Base-by-base conservation (phyloP, 2,888 invertebrate species). In the Drosophila colorata region DNA sequence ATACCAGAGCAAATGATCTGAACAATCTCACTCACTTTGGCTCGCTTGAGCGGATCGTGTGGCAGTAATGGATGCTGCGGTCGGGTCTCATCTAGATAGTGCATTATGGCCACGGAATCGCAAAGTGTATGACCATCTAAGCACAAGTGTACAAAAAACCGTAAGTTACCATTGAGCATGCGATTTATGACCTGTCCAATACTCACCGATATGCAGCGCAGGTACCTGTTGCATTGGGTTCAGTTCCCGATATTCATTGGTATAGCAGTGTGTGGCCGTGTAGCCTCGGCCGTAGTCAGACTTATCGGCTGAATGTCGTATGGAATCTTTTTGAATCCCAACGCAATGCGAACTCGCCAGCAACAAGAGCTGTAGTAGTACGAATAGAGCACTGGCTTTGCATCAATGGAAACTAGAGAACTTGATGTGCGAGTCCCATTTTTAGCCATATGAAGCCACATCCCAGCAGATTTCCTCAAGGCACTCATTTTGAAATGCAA, bases 181-280 rank as follows among this genome's bases (percentile, higher is more conserved):
- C 0, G 1, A 23, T 0, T 3, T 0, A 14, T 2, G 1, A 1
- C 7, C 9, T 11, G 4, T 8, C 1, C 7, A 5, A n/a, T 25
- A 80, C 76, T 94, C 93, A 97, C 96, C 93, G 87, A 98, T 96
- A 87, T 96, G 95, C 61, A 99, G 93, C 0, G 97, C 95, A 38
- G 99, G 99, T 14, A 99, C 98, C 92, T 98, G 97, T 89, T 96
- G 96, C 96, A 98, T 97, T 0, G 99, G 98, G 92, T 99, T 98
- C 20, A 98, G 93, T 89, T 96, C 95, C 80, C 95, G 93, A 90
- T 95, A 98, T 89, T 97, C 97, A 93, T 97, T 97, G 88, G 67
- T 80, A 14, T 95, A 96, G 90, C 96, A 96, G 86, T 97, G 96
- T 87, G 96, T 16, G 96, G 96, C 96, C 0, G 96, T 96, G 94